Conservation (phyloP, 1,140 invertebrate species). For the Zelostemma sp. region DNA sequence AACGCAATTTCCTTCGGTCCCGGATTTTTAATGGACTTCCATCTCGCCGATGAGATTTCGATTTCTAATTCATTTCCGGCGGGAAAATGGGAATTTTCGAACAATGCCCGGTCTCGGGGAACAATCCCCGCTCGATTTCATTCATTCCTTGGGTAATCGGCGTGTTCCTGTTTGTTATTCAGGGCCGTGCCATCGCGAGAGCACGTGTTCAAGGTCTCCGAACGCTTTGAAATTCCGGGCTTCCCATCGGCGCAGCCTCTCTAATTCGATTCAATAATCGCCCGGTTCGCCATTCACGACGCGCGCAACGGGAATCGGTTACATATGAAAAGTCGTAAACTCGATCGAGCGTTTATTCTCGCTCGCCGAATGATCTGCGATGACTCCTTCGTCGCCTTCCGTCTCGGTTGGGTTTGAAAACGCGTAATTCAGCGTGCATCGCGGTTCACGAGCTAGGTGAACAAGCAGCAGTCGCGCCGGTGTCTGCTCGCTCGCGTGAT, state of each 20-base stretch:
- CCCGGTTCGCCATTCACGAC: conserved; percentile 1
- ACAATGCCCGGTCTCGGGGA: conserved; percentile 35
- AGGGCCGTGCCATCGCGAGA: conserved; percentile 50
- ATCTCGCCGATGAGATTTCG: background rate
- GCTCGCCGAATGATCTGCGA: background rate
- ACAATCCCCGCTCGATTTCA: conserved; percentile 57
- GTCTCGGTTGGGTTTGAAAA: conserved; percentile 31
- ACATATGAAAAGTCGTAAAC: no score
- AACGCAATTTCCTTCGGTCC: no score
- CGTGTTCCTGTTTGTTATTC: conserved; percentile 62
- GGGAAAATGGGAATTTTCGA: conserved; percentile 25
- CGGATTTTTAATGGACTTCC: no score
- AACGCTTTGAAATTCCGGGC: conserved; percentile 26
- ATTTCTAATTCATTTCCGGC: conserved; percentile 21
- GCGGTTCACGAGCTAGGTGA: conserved; percentile 17
- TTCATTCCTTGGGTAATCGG: conserved; percentile 64
- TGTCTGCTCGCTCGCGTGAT: conserved; percentile 29
- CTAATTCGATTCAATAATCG: conserved; percentile 29
- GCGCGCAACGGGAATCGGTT: conserved; percentile 1
- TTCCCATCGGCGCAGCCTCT: conserved; percentile 26
- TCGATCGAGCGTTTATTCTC: no score
- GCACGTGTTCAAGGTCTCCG: conserved; percentile 51
- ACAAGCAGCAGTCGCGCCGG: conserved; percentile 18
- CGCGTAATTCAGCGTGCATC: conserved; percentile 19
- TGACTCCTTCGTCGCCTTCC: background rate